Evolutionary conservation across 1,140 invertebrate genomes (phyloP).

Genomic region (Zaprionus capensis): DNA sequence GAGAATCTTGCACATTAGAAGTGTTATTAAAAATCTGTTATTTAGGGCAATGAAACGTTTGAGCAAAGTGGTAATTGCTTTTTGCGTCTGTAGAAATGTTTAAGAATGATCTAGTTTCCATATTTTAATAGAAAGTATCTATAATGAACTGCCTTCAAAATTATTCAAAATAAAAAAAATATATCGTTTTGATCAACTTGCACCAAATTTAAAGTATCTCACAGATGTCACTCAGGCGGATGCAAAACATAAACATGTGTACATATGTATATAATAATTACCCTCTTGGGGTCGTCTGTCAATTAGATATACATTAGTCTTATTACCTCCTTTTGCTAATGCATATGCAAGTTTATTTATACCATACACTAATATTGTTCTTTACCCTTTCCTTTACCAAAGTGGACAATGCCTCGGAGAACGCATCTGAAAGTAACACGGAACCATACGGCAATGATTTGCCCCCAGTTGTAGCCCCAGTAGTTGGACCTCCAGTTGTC

Average conservation of each 20-base stretch:
- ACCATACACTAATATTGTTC: not conserved
- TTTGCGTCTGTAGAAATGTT: conserved; percentile 1
- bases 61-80: conserved; percentile 7
- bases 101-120: conserved; percentile 7
- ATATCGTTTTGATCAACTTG: not conserved
- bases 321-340: not conserved
- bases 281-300: not conserved
- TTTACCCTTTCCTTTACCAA: conserved; percentile 27
- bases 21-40: not conserved
- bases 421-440: conserved; percentile 8
- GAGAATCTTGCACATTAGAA: not conserved
- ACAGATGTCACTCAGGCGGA: not conserved
- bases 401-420: conserved; percentile 69
- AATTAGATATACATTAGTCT: not conserved
- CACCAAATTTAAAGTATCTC: conserved; percentile 7
- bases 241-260: not conserved
- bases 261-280: conserved; percentile 7
- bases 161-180: not conserved
- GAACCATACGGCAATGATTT: conserved; percentile 8
- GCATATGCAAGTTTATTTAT: not conserved
- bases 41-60: not conserved
- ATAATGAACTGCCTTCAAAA: conserved; percentile 6
- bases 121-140: not conserved
- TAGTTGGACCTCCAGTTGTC: not conserved
- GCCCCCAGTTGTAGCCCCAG: not conserved